A percentile compares a stretch with the other conserved stretches of the same genome.
Conservation (phyloP, 2,113 vertebrate genomes). For the Triplophysa siluroides region DNA sequence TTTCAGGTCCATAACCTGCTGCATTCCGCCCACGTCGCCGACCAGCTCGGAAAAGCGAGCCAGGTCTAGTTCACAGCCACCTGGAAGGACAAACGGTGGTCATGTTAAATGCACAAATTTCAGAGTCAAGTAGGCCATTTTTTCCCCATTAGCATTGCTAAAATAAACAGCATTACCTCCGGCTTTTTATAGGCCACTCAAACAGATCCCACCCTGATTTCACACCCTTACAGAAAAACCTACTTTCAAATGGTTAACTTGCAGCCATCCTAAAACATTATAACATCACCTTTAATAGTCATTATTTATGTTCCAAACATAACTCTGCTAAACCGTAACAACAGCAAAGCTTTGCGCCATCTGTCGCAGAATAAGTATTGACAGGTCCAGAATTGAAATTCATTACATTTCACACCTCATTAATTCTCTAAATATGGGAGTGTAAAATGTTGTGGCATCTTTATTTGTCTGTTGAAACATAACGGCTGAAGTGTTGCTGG, state of each 20-base stretch:
- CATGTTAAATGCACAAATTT: background rate
- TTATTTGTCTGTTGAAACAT: slow-evolving; percentile 21
- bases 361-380: slow-evolving; percentile 4
- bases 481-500: background rate
- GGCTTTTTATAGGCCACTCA: no score
- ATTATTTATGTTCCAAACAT: slow-evolving; percentile 7
- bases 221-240: no score
- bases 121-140: no score
- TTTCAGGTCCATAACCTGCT: slow-evolving; percentile 99
- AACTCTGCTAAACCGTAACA: slow-evolving; percentile 32
- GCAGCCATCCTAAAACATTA: background rate
- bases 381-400: background rate
- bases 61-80: slow-evolving; percentile 98
- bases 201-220: no score
- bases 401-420: slow-evolving; percentile 19
- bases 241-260: no score
- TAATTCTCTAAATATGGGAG: slow-evolving; percentile 8
- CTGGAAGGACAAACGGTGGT: slow-evolving; percentile 59
- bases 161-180: no score
- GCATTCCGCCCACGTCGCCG: slow-evolving; percentile 99
- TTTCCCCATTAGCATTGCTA: no score
- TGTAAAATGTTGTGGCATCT: background rate
- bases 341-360: background rate
- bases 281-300: background rate
- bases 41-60: slow-evolving; percentile 98